phyloP scores from a whole-genome alignment of 2,888 invertebrate species.

The Polyommatus icarus region DNA sequence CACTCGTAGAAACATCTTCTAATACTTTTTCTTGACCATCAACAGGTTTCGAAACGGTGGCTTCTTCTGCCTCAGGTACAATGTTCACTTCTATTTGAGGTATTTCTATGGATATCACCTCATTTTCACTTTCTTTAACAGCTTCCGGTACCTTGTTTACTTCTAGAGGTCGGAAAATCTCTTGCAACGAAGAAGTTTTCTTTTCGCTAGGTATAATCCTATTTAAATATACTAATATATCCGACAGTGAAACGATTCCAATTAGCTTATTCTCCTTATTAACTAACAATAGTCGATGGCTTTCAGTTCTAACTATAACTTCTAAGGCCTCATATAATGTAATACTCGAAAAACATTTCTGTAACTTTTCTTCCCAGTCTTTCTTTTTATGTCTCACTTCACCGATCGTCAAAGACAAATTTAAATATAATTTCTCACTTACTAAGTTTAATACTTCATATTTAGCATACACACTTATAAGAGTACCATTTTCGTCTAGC shows the following conservation, averaged over 20 bases:
- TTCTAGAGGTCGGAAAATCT: conserved; percentile 73
- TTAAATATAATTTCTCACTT: conserved; percentile 95
- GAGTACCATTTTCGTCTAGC: conserved; percentile 65
- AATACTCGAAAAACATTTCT: conserved; percentile 92
- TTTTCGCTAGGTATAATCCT: conserved; percentile 75
- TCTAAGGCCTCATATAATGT: conserved; percentile 92
- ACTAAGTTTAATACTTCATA: conserved; percentile 87
- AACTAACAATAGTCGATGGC: conserved; percentile 78
- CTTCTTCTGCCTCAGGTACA: conserved; percentile 56
- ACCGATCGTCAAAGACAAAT: conserved; percentile 91
- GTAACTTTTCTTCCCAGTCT: conserved; percentile 95
- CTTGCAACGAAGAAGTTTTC: conserved; percentile 74
- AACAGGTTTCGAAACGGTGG: conserved; percentile 45
- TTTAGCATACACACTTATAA: conserved; percentile 74
- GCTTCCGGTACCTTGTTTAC: conserved; percentile 73
- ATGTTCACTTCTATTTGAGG: conserved; percentile 55
- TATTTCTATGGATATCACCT: conserved; percentile 69
- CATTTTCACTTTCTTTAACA: conserved; percentile 69
- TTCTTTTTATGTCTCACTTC: conserved; percentile 93
- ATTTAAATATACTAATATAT: conserved; percentile 77
- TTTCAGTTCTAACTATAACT: conserved; percentile 94
- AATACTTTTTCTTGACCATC: conserved; percentile 40
- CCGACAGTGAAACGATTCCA: conserved; percentile 74
- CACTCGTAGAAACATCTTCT: conserved; percentile 42
- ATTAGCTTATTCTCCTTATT: conserved; percentile 74